Evolutionary conservation across 2,113 vertebrate genomes (phyloP).

Genomic region (Oreocharis arfaki): DNA sequence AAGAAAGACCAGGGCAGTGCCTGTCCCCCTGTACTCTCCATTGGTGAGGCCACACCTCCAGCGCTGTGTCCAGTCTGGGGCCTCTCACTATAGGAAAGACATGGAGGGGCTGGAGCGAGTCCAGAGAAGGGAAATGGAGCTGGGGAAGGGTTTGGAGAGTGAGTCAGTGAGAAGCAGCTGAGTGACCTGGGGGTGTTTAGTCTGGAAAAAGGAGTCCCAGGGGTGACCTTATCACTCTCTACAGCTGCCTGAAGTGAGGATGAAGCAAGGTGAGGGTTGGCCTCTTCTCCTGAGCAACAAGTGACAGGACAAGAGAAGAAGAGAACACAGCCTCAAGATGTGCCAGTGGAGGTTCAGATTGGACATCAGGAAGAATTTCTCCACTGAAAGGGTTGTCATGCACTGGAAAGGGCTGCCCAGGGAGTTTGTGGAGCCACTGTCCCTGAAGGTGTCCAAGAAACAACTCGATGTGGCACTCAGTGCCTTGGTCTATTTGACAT

Average conservation of each 20-base stretch:
- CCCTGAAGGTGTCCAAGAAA: neutral
- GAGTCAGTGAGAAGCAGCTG: neutral
- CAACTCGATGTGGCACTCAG: neutral
- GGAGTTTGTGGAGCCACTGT: neutral
- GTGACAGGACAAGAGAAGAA: neutral
- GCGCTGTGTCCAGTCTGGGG: neutral
- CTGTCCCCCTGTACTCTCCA: accelerated
- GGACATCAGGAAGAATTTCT: neutral
- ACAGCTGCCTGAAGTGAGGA: neutral
- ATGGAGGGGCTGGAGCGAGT: accelerated
- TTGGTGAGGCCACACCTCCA: neutral
- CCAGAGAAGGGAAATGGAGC: neutral
- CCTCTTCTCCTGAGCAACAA: neutral
- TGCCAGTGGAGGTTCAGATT: neutral
- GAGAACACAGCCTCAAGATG: neutral
- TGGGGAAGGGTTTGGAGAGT: no score
- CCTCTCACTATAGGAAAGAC: neutral
- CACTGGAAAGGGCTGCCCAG: neutral
- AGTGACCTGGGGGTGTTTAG: neutral
- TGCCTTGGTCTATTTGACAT: neutral
- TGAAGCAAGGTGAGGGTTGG: accelerated
- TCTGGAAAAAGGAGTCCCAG: neutral
- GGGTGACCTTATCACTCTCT: neutral
- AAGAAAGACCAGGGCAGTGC: neutral
- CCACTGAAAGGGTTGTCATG: neutral